These are phyloP conservation scores for Lasioglossum vierecki DNA, from an alignment of 2,888 invertebrate genomes.

Conservation along the genomic window DNA sequence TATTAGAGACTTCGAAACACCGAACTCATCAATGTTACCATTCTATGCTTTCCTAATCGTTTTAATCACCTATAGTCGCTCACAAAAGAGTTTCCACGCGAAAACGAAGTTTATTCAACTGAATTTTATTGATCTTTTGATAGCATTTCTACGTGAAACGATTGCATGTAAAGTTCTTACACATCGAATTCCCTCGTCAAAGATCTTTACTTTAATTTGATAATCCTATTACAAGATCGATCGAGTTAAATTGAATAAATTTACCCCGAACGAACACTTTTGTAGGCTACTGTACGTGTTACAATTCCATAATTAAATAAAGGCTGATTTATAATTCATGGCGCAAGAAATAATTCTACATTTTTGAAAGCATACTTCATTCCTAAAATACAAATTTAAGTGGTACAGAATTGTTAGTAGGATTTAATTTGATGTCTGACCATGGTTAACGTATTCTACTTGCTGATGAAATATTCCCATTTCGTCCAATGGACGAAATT, in stretches of 20 bases:
- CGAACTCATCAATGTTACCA: slow-evolving; percentile 25
- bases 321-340: background rate
- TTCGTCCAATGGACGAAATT: background rate
- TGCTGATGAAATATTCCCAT: background rate
- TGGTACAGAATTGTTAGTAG: background rate
- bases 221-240: background rate
- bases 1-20: slow-evolving; percentile 17
- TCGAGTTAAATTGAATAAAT: slow-evolving; percentile 2
- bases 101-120: background rate
- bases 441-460: background rate
- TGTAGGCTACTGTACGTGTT: background rate
- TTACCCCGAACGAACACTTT: background rate
- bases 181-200: background rate
- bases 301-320: background rate
- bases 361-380: too few relatives aligned
- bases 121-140: background rate
- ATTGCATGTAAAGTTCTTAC: background rate
- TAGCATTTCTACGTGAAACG: background rate
- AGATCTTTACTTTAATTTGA: background rate
- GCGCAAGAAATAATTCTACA: background rate
- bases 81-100: background rate
- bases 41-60: slow-evolving; percentile 69
- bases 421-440: background rate
- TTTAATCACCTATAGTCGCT: background rate
- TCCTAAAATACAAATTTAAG: too few relatives aligned